Evolutionary conservation across 2,113 vertebrate genomes (phyloP), one percentile per base, ranked within the genome.

Genomic region (Dermatemys mawii): DNA sequence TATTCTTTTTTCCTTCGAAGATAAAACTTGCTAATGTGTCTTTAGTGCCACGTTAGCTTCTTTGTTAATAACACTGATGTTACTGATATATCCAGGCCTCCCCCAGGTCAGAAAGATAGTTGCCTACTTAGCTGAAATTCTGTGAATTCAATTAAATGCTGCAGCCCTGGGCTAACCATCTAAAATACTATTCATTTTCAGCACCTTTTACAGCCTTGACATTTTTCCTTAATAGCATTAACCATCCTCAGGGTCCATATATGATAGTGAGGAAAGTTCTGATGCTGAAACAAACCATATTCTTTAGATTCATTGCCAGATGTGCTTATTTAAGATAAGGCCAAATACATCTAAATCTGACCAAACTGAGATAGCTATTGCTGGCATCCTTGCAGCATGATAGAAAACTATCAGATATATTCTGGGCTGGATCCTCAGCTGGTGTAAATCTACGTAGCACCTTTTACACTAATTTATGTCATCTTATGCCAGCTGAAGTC

Each of bases 81-180:
- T 96, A 94, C 90, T 97, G 90, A 92, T 90, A 92, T 70, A 86
- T 81, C 78, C 57, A 94, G 82, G 63, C 38, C 38, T 97, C 87
- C 92, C 94, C 89, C 41, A 86, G 90, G 90, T 94, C 94, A 91
- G 81, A 93, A 83, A 76, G 48, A 91, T 92, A 96, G 94, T 93
- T 96, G 87, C 54, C 84, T 97, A 79, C 75, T 93, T 95, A 95
- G 92, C 92, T 96, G 90, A 94, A 96, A 96, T 96, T 95, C 90
- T 88, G 35, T 50, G 8, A 96, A 97, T 95, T 96, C 76, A 95
- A 96, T 96, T 93, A 97, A 96, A 96, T 80, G 53, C 70, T 79
- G 51, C 51, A 84, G 90, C 93, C 87, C 91, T 87, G 84, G 89
- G 96, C 93, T 86, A 95, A 32, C 7, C 1, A 81, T 93, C 79